Conservation (phyloP, 2,113 vertebrate genomes). For the Corythornis cristatus region DNA sequence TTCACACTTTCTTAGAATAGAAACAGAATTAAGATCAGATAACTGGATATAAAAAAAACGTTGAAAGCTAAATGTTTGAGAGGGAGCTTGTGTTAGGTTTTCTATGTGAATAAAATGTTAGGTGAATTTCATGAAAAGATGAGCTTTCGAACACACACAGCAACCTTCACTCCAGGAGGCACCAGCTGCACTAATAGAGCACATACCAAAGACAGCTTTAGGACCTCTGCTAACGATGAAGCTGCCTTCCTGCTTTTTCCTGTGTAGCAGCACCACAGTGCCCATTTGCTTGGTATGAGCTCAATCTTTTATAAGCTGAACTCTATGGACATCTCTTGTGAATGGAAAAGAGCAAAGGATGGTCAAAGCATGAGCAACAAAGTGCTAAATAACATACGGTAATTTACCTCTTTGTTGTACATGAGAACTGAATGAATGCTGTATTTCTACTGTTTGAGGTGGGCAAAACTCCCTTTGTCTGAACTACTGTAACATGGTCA, state of each 20-base stretch:
- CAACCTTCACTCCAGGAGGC: not conserved
- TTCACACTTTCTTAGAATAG: not conserved
- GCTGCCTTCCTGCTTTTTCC: not conserved
- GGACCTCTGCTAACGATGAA: not conserved
- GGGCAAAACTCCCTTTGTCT: not conserved
- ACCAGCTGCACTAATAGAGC: rapidly evolving
- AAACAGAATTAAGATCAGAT: not conserved
- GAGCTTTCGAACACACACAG: not conserved
- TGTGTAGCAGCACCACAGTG: not conserved
- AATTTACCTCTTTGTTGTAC: not conserved
- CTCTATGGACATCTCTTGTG: not conserved
- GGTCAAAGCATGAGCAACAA: not conserved
- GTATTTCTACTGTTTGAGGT: not conserved
- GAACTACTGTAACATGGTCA: not conserved
- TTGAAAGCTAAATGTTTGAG: not conserved
- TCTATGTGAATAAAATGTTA: not conserved
- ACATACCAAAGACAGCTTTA: not conserved
- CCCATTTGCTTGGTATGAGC: not conserved
- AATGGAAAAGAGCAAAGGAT: not conserved
- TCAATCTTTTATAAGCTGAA: not conserved
- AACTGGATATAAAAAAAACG: not conserved
- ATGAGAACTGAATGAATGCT: not conserved
- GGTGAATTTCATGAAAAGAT: not conserved
- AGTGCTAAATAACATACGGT: not conserved
- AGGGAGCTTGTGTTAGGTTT: not conserved